A percentile compares a stretch with the other conserved stretches of the same genome.
These are phyloP conservation scores for Cylloceria caligata DNA, from an alignment of 2,888 invertebrate genomes.

Conservation along the genomic window DNA sequence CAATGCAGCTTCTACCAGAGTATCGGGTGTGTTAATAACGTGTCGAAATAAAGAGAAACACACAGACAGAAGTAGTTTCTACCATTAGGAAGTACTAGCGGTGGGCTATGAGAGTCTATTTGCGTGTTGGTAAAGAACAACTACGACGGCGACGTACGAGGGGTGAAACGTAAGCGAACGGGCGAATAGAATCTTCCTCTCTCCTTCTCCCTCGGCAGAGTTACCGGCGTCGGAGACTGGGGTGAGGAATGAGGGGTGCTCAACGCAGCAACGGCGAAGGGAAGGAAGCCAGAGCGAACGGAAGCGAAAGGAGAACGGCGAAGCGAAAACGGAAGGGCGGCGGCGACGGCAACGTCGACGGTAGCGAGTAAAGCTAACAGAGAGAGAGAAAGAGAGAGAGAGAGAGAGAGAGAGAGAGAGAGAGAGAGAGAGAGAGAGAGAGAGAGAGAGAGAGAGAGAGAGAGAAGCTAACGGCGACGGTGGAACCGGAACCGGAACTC, in stretches of 20 bases:
- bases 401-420: slow-evolving; percentile 32
- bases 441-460: slow-evolving; percentile 29
- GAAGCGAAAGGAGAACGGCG: slow-evolving; percentile 78
- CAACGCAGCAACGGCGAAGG: slow-evolving; percentile 63
- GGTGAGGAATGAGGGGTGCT: slow-evolving; percentile 8
- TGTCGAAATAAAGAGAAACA: not conserved
- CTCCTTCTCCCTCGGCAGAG: slow-evolving; percentile 26
- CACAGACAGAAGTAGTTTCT: not conserved
- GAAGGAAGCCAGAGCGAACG: slow-evolving; percentile 76
- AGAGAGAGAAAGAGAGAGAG: slow-evolving; percentile 57
- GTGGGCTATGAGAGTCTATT: not conserved
- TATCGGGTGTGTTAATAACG: not conserved
- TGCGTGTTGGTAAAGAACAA: slow-evolving; percentile 16
- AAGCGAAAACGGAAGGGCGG: slow-evolving; percentile 77
- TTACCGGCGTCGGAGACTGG: slow-evolving; percentile 39
- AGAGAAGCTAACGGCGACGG: slow-evolving; percentile 63
- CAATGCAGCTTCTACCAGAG: not conserved
- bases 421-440: slow-evolving; percentile 59
- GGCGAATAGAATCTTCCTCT: slow-evolving; percentile 33
- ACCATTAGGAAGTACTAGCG: not conserved
- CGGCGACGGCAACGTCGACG: slow-evolving; percentile 54
- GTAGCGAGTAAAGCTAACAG: too few relatives aligned
- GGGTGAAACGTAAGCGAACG: slow-evolving; percentile 60
- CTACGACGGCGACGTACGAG: slow-evolving; percentile 10
- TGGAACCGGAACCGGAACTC: slow-evolving; percentile 80